A percentile compares a stretch with the other conserved stretches of the same genome.
Evolutionary conservation across 2,888 invertebrate species (phyloP).

Genomic region (Lycaena phlaeas): DNA sequence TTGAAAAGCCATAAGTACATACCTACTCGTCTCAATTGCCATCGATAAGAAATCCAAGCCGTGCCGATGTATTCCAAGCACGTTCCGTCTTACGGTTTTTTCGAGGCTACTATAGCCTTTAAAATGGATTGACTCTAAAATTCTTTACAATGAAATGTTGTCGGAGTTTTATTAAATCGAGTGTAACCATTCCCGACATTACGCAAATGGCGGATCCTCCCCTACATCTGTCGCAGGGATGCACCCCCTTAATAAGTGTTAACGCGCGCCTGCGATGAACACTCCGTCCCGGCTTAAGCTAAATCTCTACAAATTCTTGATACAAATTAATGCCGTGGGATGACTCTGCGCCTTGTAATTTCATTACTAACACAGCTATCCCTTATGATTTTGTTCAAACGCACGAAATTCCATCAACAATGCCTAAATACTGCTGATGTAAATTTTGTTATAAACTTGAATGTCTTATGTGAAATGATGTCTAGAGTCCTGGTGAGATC

Average conservation of each 20-base stretch:
- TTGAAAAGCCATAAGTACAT: constrained; percentile 69
- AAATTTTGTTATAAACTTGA: too few species aligned
- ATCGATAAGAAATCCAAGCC: constrained; percentile 73
- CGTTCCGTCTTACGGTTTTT: constrained; percentile 70
- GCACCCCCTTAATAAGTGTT: constrained; percentile 73
- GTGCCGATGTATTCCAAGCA: constrained; percentile 67
- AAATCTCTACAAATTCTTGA: constrained; percentile 73
- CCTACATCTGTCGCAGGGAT: constrained; percentile 73
- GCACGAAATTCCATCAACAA: constrained; percentile 4
- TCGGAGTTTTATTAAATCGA: constrained; percentile 73
- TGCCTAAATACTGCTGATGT: not conserved
- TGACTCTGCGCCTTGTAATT: constrained; percentile 59
- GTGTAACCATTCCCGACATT: constrained; percentile 72
- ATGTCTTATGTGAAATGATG: too few species aligned
- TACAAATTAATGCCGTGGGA: constrained; percentile 68
- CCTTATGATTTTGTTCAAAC: constrained; percentile 20
- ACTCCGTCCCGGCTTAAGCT: constrained; percentile 61
- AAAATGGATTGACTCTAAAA: constrained; percentile 72
- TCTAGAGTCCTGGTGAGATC: too few species aligned
- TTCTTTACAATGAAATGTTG: constrained; percentile 70
- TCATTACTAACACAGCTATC: constrained; percentile 47
- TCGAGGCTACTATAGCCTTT: constrained; percentile 64
- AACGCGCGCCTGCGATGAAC: constrained; percentile 69
- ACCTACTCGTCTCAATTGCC: constrained; percentile 69
- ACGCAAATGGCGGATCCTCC: constrained; percentile 71